Percentiles rank a stretch among this genome's conserved stretches.
Evolutionary conservation across 2,113 vertebrate genomes (phyloP).

Genomic region (Manacus vitellinus): DNA sequence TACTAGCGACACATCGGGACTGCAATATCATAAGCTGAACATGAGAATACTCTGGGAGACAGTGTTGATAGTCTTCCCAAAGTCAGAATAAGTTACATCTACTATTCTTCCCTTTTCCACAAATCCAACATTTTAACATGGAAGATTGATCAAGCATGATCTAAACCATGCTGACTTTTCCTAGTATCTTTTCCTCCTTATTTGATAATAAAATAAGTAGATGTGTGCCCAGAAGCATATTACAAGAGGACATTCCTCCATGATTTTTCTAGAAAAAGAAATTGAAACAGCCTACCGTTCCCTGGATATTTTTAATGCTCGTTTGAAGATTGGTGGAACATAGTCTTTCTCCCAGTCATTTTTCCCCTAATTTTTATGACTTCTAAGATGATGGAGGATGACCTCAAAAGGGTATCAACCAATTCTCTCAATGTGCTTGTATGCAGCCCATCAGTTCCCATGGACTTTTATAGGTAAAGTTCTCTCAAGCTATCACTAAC

Average conservation of each 20-base stretch:
- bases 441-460: background rate
- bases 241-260: background rate
- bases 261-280: background rate
- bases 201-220: no score
- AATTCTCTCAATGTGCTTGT: background rate
- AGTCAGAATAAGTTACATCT: background rate
- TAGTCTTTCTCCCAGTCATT: background rate
- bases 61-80: background rate
- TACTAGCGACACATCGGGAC: background rate
- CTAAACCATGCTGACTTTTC: background rate
- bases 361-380: background rate
- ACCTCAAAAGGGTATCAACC: background rate
- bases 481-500: background rate
- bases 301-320: background rate
- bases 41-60: background rate
- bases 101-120: background rate
- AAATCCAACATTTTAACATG: background rate
- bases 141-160: background rate
- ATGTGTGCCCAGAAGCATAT: background rate
- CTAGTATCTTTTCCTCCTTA: background rate
- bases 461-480: background rate
- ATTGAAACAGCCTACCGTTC: background rate
- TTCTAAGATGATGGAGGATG: background rate
- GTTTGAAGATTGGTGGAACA: background rate
- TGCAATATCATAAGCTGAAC: background rate